A percentile compares a stretch with the other conserved stretches of the same genome.
phyloP scores from a whole-genome alignment of 2,888 invertebrate species.

The Drosophila sordidapex region DNA sequence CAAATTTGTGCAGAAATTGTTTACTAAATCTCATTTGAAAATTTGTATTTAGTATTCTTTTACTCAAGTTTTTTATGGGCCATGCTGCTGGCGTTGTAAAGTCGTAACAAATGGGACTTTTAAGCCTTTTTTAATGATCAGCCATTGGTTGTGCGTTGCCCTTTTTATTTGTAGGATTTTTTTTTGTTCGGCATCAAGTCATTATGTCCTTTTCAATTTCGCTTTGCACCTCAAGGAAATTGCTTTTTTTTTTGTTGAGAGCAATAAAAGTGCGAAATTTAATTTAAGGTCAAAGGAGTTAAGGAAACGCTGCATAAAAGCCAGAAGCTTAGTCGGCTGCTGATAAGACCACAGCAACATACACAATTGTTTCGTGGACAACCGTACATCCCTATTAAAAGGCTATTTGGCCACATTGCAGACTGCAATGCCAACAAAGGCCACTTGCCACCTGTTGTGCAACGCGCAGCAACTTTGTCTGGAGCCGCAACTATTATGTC shows the following conservation, averaged over 20 bases:
- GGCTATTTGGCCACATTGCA: constrained; percentile 40
- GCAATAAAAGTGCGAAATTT: constrained; percentile 74
- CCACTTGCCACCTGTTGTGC: constrained; percentile 66
- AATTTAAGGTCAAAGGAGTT: constrained; percentile 62
- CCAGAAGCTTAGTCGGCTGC: constrained; percentile 29
- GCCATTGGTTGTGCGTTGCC: constrained; percentile 33
- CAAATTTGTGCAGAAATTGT: neutral
- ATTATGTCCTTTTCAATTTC: constrained; percentile 77
- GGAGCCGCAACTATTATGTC: constrained; percentile 67
- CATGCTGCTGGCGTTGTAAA: constrained; percentile 52
- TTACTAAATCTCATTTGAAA: constrained; percentile 23
- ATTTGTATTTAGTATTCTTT: constrained; percentile 15
- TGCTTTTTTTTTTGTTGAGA: constrained; percentile 64
- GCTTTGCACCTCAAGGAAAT: constrained; percentile 73
- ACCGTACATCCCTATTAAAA: constrained; percentile 67
- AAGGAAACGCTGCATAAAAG: constrained; percentile 35
- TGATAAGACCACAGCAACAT: constrained; percentile 23
- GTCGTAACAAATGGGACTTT: constrained; percentile 64
- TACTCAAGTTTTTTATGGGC: constrained; percentile 22
- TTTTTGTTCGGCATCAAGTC: constrained; percentile 47
- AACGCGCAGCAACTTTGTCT: constrained; percentile 38
- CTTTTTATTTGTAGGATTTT: constrained; percentile 31
- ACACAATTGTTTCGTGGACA: constrained; percentile 12
- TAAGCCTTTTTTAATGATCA: constrained; percentile 77
- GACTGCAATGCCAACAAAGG: constrained; percentile 35